Conservation (phyloP, 2,888 invertebrate genomes). For the Zonitis immaculata region DNA sequence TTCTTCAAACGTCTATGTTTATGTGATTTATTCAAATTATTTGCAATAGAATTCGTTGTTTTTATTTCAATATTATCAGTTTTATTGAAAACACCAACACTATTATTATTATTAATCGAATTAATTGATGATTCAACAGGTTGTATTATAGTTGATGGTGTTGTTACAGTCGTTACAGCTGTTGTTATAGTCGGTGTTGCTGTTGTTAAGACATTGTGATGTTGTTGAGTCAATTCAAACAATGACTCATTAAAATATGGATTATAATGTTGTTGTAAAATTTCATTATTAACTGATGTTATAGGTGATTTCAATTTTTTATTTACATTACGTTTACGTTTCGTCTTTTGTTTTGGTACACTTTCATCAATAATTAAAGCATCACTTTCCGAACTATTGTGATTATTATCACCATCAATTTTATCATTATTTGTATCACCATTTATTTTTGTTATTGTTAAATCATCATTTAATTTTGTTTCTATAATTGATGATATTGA, state of each 20-base stretch:
- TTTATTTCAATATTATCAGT: conserved; percentile 11
- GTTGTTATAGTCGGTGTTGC: background rate
- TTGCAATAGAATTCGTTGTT: background rate
- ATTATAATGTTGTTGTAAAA: conserved; percentile 36
- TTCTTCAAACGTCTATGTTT: conserved; percentile 32
- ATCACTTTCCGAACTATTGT: conserved; percentile 44
- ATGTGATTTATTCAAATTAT: conserved; percentile 2
- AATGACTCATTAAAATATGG: conserved; percentile 46
- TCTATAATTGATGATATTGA: conserved; percentile 15
- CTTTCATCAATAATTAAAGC: conserved; percentile 46
- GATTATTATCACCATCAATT: background rate
- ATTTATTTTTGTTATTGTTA: conserved; percentile 36
- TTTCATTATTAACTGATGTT: background rate
- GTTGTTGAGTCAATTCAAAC: conserved; percentile 43
- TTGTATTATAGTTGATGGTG: background rate
- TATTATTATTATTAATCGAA: too few relatives aligned
- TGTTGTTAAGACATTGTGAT: conserved; percentile 9
- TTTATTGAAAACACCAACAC: conserved; percentile 13
- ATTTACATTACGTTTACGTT: conserved; percentile 12
- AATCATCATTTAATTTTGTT: conserved; percentile 22
- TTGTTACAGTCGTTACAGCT: background rate
- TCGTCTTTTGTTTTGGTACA: conserved; percentile 28
- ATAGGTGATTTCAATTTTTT: conserved; percentile 15
- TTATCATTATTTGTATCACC: conserved; percentile 32
- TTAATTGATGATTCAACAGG: conserved; percentile 11